phyloP scores from a whole-genome alignment of 23 tunicate species.

The Styela clava region DNA sequence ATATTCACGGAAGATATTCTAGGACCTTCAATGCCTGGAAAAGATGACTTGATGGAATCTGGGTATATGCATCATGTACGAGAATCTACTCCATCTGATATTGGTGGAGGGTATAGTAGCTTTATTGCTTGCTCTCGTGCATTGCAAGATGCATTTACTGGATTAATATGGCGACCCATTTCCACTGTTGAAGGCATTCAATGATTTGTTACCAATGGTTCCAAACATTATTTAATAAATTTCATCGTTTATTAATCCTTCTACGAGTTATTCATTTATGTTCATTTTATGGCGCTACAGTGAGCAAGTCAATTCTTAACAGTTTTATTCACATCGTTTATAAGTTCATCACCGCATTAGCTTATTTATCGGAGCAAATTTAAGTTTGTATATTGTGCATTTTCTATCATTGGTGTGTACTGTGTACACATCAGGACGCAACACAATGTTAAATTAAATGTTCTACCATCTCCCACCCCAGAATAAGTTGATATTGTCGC shows the following conservation, averaged over 20 bases:
- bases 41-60: slow-evolving; percentile 24
- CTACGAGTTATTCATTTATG: neutral
- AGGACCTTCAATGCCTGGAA: slow-evolving; percentile 62
- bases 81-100: slow-evolving; percentile 42
- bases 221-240: neutral
- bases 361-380: too few species aligned
- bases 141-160: slow-evolving; percentile 67
- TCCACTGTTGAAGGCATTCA: slow-evolving; percentile 27
- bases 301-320: neutral
- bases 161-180: slow-evolving; percentile 48
- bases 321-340: neutral
- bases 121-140: slow-evolving; percentile 59
- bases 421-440: too few species aligned
- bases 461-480: too few species aligned
- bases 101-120: slow-evolving; percentile 79
- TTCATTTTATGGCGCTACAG: neutral
- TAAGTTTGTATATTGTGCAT: too few species aligned
- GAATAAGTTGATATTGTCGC: too few species aligned
- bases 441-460: too few species aligned
- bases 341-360: too few species aligned
- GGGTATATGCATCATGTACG: slow-evolving; percentile 68
- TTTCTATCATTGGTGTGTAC: too few species aligned
- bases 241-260: neutral
- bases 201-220: neutral
- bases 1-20: slow-evolving; percentile 25